Evolutionary conservation across 2,113 vertebrate genomes (phyloP).

Genomic region (Morphnarchus princeps): DNA sequence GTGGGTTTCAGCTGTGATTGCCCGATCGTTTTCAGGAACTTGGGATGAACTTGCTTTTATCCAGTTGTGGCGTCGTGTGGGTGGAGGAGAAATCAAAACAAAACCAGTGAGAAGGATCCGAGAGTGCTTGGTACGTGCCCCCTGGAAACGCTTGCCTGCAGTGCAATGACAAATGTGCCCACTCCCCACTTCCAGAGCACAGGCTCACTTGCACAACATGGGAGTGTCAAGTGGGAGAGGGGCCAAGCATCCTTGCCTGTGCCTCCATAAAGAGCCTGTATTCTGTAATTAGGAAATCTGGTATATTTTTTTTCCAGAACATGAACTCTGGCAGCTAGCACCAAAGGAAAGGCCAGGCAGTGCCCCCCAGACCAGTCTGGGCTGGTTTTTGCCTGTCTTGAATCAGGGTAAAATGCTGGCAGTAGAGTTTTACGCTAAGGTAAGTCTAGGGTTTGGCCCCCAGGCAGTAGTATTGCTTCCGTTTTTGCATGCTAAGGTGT

Average conservation of each 20-base stretch:
- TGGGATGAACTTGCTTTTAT: neutral
- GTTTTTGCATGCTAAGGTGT: rapidly evolving
- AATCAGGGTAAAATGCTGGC: neutral
- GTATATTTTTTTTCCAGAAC: neutral
- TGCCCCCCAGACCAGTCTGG: neutral
- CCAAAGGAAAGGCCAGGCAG: neutral
- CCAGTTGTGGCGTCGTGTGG: rapidly evolving
- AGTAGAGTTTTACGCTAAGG: neutral
- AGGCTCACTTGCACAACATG: rapidly evolving
- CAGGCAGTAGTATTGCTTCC: rapidly evolving
- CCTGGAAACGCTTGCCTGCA: neutral
- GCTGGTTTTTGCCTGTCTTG: neutral
- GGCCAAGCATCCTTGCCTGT: neutral
- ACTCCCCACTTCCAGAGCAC: rapidly evolving
- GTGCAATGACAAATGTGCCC: rapidly evolving
- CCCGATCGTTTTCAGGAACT: neutral
- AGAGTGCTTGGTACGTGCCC: rapidly evolving
- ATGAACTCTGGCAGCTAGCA: neutral
- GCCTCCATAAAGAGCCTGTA: rapidly evolving
- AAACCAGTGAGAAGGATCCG: neutral
- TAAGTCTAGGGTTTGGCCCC: neutral
- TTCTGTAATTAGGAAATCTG: neutral
- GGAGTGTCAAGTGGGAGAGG: neutral
- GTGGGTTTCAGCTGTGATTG: neutral
- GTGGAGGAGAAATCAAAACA: neutral